phyloP scores from a whole-genome alignment of 2,113 vertebrate species.

The Nettapus auritus region DNA sequence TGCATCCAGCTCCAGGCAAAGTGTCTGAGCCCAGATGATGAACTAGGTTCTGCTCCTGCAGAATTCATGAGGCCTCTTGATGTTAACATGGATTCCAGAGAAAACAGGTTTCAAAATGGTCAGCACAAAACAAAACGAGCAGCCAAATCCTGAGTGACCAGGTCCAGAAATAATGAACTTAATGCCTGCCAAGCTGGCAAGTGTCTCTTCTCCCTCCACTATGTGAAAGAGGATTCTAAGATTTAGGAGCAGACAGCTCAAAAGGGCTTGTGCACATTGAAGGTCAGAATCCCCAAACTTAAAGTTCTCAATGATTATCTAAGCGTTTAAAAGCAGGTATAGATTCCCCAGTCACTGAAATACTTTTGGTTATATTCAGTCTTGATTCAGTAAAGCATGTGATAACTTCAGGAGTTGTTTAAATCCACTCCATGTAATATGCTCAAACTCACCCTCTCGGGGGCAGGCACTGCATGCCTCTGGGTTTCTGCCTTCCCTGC shows the following conservation, averaged over 20 bases:
- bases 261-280: neutral
- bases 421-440: neutral
- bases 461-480: neutral
- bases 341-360: neutral
- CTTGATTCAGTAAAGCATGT: conserved; percentile 5
- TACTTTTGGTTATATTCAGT: neutral
- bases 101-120: neutral
- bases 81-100: neutral
- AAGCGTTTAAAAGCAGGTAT: neutral
- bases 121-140: neutral
- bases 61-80: neutral
- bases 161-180: neutral
- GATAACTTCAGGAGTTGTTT: conserved; percentile 7
- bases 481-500: neutral
- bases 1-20: neutral
- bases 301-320: neutral
- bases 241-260: neutral
- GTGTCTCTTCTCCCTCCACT: neutral
- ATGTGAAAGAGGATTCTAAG: neutral
- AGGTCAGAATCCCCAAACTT: neutral
- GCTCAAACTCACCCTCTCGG: neutral
- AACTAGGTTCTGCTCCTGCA: neutral
- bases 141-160: neutral
- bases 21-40: neutral
- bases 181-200: accelerated